Percentiles rank a stretch among this genome's conserved stretches.
Conservation (phyloP, 2,797 vertebrate genomes). For the Manis javanica region DNA sequence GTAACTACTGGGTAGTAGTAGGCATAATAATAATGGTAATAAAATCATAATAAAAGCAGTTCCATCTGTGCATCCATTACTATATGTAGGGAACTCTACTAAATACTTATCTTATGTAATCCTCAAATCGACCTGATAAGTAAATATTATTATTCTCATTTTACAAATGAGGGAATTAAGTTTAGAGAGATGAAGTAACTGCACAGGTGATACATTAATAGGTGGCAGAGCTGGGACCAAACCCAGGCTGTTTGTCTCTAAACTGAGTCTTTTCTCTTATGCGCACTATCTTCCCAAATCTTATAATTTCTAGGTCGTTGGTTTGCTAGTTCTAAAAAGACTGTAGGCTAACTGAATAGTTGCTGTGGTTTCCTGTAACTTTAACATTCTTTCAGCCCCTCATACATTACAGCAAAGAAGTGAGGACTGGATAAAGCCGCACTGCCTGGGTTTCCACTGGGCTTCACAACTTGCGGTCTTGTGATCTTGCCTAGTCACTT, state of each 20-base stretch:
- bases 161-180: background rate
- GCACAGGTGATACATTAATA: background rate
- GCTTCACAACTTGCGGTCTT: background rate
- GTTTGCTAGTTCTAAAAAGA: conserved; percentile 2
- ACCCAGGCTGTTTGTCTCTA: background rate
- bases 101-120: background rate
- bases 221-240: background rate
- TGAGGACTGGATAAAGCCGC: background rate
- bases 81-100: background rate
- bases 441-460: background rate
- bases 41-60: background rate
- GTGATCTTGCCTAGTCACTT: background rate
- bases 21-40: background rate
- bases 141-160: background rate
- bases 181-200: background rate
- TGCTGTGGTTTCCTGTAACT: background rate
- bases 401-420: background rate
- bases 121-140: background rate
- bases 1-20: background rate
- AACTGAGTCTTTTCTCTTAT: background rate
- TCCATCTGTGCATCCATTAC: background rate
- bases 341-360: background rate
- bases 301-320: background rate
- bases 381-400: background rate
- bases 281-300: background rate